Evolutionary conservation across 2,113 vertebrate species (phyloP).

Genomic region (Psophia crepitans): DNA sequence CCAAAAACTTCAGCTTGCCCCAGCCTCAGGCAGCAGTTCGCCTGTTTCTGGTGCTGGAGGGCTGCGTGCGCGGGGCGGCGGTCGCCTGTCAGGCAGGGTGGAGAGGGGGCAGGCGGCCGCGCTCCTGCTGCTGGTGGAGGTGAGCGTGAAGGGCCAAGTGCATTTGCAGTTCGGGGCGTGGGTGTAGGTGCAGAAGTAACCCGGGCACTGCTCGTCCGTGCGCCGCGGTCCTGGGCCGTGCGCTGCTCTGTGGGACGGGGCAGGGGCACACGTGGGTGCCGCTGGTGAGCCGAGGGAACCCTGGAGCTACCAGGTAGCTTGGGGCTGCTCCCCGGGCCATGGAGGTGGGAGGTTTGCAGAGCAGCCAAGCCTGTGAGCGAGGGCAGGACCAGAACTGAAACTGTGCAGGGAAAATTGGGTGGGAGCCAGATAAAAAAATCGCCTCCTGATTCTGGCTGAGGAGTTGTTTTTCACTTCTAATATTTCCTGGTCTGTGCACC

Average conservation of each 20-base stretch:
- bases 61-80: neutral
- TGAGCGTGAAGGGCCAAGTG: neutral
- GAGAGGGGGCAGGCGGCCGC: neutral
- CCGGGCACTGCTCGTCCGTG: fast-evolving
- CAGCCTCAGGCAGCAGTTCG: neutral
- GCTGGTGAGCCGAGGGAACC: neutral
- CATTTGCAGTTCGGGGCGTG: fast-evolving
- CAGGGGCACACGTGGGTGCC: neutral
- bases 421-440: neutral
- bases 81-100: neutral
- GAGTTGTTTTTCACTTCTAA: constrained; percentile 45
- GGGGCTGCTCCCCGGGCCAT: neutral
- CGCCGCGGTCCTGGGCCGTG: neutral
- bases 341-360: neutral
- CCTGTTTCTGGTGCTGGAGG: neutral
- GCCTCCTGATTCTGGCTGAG: neutral
- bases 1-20: no score
- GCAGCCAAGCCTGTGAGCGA: neutral
- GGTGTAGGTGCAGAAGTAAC: neutral
- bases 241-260: fast-evolving
- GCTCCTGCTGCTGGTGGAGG: neutral
- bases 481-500: constrained; percentile 41
- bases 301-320: neutral
- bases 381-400: neutral
- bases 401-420: neutral